Evolutionary conservation across 2,888 invertebrate species (phyloP).

Genomic region (Epiperipatus broadwayi): DNA sequence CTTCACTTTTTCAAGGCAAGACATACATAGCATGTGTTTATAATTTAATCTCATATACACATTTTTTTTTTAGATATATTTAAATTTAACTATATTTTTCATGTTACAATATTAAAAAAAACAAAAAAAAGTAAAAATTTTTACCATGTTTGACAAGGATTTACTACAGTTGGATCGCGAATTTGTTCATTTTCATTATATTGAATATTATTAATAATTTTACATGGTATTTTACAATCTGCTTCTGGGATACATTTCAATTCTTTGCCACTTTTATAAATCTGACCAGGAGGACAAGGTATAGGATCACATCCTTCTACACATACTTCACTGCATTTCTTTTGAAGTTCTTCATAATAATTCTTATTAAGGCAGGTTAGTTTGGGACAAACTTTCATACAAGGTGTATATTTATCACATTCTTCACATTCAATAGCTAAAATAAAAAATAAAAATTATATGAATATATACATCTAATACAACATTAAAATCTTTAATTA

Average conservation of each 20-base stretch:
- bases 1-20: no score
- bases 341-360: conserved; percentile 38
- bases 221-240: conserved; percentile 46
- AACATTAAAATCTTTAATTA: conserved; percentile 16
- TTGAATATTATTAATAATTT: conserved; percentile 42
- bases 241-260: conserved; percentile 52
- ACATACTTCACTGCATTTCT: conserved; percentile 50
- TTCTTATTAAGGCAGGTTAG: conserved; percentile 62
- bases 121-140: no score
- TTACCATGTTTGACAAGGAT: conserved; percentile 57
- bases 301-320: conserved; percentile 63
- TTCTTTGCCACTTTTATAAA: conserved; percentile 48
- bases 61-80: no score
- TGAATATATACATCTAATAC: neutral
- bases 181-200: conserved; percentile 58
- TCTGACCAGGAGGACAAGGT: conserved; percentile 48
- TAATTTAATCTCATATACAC: no score
- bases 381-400: conserved; percentile 57
- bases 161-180: conserved; percentile 34
- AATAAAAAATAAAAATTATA: conserved; percentile 16
- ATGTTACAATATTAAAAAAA: no score
- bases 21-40: no score
- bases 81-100: neutral
- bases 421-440: conserved; percentile 73
- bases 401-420: conserved; percentile 58